Percentiles rank a stretch among this genome's conserved stretches.
These are phyloP conservation scores for Eolophus roseicapilla DNA, from an alignment of 2,113 vertebrate genomes.

Conservation along the genomic window DNA sequence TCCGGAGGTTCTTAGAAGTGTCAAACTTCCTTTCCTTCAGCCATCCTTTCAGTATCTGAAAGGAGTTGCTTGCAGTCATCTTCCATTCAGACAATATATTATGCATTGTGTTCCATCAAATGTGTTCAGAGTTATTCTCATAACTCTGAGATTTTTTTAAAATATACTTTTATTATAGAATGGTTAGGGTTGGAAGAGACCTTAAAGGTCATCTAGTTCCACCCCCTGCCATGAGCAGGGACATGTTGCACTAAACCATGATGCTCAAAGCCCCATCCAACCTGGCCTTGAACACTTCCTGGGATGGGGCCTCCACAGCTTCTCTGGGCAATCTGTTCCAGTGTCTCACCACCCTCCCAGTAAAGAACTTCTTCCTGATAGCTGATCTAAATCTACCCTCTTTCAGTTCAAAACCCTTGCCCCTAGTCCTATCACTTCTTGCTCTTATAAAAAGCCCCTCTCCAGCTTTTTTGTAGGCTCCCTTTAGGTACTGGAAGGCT, in stretches of 20 bases:
- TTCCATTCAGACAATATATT: not conserved
- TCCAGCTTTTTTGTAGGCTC: not conserved
- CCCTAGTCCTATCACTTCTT: not conserved
- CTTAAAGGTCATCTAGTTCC: not conserved
- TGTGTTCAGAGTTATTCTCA: fast-evolving
- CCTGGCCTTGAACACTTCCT: not conserved
- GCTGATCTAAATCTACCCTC: not conserved
- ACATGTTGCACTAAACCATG: not conserved
- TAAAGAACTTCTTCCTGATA: not conserved
- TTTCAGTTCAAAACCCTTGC: not conserved
- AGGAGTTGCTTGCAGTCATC: not conserved
- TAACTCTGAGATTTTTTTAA: not conserved
- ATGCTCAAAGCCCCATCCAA: not conserved
- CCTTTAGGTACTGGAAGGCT: not conserved
- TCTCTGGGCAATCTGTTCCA: not conserved
- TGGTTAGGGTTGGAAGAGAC: not conserved
- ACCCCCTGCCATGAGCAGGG: not conserved
- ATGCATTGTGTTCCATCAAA: not conserved
- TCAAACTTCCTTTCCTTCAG: not conserved
- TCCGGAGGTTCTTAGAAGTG: not conserved
- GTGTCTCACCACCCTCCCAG: not conserved
- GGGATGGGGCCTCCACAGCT: not conserved
- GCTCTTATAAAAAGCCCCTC: not conserved
- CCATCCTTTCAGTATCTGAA: not conserved
- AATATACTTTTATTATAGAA: not conserved